Evolutionary conservation across 1,140 invertebrate species (phyloP), one percentile per base, ranked within the genome.

Genomic region (Drosophila tsacasi): DNA sequence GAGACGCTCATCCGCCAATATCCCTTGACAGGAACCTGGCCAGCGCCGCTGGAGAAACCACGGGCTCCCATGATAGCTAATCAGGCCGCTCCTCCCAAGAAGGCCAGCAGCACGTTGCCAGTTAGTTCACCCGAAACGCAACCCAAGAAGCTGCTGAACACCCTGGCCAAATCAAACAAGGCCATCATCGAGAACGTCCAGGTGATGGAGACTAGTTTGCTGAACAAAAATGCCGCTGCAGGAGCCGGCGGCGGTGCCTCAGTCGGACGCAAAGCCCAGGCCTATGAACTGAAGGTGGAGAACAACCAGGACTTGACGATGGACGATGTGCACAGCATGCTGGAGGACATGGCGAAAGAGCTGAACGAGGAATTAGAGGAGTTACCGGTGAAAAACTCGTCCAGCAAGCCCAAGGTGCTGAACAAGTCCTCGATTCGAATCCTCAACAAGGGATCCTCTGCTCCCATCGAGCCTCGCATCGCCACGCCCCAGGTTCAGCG

Each of bases 1-100:
- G 96, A 97, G 87, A 96, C 96, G 75, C 94, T 95, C 0, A 90
- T 96, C 3, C 93, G 95, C 39, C 94, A 95, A 40, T 96, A 94
- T 89, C 94, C 96, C 30, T 93, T 95, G 30, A 95, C 95, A 50
- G 96, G 96, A 21, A 93, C 94, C n/a, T 87, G 95, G 69, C 93
- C 95, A 5, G 92, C 94, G 67, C 93, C 95, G 4, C 93, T 94
- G 54, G 61, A 82, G 15, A 91, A 83, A 67, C 92, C 91, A 2
- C 54, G 91, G 50, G 94, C 93, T 81, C 94, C 94, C 17, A 15
- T 85, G 42, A 25, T 82, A 23, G 35, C 27, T 37, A 62, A 44
- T 13, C 65, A 25, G 55, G 40, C 21, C 10, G 39, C 5, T 7
- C 3, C 9, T 1, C 12, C 63, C 58, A 66, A 35, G 17, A 65